Evolutionary conservation across 2,888 invertebrate genomes (phyloP), one percentile per base, ranked within the genome.

Genomic region (Agrochola litura): DNA sequence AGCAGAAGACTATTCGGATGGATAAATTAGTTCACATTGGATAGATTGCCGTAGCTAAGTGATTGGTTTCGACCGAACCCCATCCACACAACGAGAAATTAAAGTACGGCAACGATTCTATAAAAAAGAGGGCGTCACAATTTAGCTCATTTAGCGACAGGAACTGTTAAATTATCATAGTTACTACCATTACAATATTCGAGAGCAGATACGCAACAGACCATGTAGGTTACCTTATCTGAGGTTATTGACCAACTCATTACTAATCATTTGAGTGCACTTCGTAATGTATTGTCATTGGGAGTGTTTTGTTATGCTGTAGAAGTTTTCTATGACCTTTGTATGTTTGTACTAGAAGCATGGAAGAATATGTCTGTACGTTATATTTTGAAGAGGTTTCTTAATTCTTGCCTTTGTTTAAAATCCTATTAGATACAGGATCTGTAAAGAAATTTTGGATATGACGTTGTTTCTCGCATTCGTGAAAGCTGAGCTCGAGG

Each of bases 171-270:
- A 80, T 79, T 73, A 60, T 52, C 37, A 66, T 58, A 0, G 56
- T 10, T 16, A 25, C 30, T 41, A 25, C 19, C 41, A 43, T 52
- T 6, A 19, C 19, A 64, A 1, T 37, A 22, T 73, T 60, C 41
- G 41, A 56, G 54, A 19, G 41, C 46, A 71, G 6, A 37, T 19
- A 79, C 8, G 58, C 9, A 54, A 22, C 41, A 37, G 19, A 37
- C 43, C 66, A 70, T 61, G 22, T 65, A 41, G 16, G 25, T n/a
- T 54, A 1, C 49, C 76, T 81, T 81, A 81, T 81, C 80, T 67
- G n/a, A 1, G 81, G 81, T 71, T 71, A 69, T 63, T 82, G 71
- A 64, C 77, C 82, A 82, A 68, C 54, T 54, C 76, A 61, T 80
- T 77, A 71, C 16, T 16, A 68, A 60, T 68, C 74, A 41, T 79